phyloP scores from a whole-genome alignment of 2,888 invertebrate species.

The Macrosoma leucophasiata region DNA sequence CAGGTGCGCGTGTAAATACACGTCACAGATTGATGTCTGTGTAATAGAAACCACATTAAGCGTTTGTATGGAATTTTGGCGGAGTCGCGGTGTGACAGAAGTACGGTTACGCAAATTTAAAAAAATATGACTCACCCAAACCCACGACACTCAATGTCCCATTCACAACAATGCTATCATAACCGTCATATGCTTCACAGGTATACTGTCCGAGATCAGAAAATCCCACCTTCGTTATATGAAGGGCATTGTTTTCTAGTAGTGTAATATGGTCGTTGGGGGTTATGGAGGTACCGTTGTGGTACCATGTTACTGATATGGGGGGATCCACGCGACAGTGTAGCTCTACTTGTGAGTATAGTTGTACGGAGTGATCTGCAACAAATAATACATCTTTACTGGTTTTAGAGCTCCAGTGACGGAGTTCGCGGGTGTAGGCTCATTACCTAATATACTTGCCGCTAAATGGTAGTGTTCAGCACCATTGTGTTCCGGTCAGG shows the following conservation, averaged over 20 bases:
- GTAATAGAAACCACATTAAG: no score
- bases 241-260: conserved; percentile 36
- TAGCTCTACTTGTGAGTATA: conserved; percentile 44
- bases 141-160: conserved; percentile 43
- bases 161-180: conserved; percentile 39
- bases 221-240: conserved; percentile 44
- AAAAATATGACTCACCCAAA: conserved; percentile 43
- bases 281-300: conserved; percentile 42
- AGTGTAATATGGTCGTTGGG: conserved; percentile 30
- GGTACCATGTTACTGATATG: conserved; percentile 42
- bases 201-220: conserved; percentile 61
- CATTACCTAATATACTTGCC: no score
- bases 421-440: no score
- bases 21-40: no score
- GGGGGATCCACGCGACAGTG: conserved; percentile 43
- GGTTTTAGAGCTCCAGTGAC: neutral
- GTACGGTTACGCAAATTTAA: no score
- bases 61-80: no score
- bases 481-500: no score
- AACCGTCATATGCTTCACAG: conserved; percentile 70
- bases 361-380: conserved; percentile 45
- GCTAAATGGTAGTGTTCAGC: no score
- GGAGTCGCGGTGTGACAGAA: no score
- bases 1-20: no score
- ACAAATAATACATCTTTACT: conserved; percentile 10